A percentile compares a stretch with the other conserved stretches of the same genome.
Evolutionary conservation across 2,113 vertebrate genomes (phyloP).

Genomic region (Misgurnus anguillicaudatus): DNA sequence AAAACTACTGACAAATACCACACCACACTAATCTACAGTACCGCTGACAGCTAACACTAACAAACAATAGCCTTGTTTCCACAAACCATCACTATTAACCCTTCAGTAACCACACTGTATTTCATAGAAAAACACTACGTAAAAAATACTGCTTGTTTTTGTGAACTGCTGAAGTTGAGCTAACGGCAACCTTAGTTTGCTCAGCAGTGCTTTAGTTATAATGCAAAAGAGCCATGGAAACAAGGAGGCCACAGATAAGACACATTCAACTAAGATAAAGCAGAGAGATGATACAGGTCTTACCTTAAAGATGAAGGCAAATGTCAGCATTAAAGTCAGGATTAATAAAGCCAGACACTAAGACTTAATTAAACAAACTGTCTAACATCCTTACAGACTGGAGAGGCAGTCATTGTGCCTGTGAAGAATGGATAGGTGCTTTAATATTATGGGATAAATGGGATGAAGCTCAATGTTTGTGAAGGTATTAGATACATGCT

Average conservation of each 20-base stretch:
- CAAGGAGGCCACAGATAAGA: conserved; percentile 59
- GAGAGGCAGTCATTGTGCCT: background rate
- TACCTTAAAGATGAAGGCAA: conserved; percentile 43
- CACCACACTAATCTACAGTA: conserved; percentile 49
- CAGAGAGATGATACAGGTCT: conserved; percentile 40
- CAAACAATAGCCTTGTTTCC: conserved; percentile 70
- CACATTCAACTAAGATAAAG: conserved; percentile 37
- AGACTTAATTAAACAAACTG: background rate
- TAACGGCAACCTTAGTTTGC: background rate
- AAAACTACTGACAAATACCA: conserved; percentile 49
- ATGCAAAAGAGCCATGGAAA: conserved; percentile 67
- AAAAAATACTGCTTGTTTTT: background rate
- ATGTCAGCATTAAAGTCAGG: conserved; percentile 27
- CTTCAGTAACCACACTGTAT: background rate
- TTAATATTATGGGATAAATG: too few species aligned
- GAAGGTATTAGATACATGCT: too few species aligned
- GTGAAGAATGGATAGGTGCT: too few species aligned
- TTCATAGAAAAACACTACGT: background rate
- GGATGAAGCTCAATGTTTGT: too few species aligned
- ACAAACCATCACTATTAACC: conserved; percentile 56
- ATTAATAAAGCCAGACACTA: conserved; percentile 32
- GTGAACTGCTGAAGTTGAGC: background rate
- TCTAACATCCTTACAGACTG: conserved; percentile 66
- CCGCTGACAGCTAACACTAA: conserved; percentile 56
- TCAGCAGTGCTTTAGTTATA: conserved; percentile 23